Conservation (phyloP, 2,888 invertebrate species). For the Hemistola chrysoprasaria region DNA sequence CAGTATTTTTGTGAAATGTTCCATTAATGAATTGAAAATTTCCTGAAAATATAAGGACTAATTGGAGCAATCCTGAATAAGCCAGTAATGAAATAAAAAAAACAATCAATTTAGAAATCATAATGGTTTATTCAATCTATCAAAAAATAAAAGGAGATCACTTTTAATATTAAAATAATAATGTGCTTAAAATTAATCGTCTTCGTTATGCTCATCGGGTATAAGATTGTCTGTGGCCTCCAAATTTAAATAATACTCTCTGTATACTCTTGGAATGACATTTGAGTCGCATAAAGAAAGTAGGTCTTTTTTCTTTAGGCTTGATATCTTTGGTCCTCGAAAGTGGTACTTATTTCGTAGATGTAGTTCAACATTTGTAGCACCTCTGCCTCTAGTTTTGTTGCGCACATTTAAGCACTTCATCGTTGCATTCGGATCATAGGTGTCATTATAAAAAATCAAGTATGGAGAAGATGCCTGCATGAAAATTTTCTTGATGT, state of each 20-base stretch:
- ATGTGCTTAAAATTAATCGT: neutral
- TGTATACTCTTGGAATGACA: constrained; percentile 18
- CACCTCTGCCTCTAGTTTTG: constrained; percentile 3
- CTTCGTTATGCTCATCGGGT: neutral
- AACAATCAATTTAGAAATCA: neutral
- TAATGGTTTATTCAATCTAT: constrained; percentile 1
- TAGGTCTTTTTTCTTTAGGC: constrained; percentile 19
- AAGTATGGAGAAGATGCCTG: constrained; percentile 3
- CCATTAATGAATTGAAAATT: constrained; percentile 1
- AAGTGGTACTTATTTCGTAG: constrained; percentile 5
- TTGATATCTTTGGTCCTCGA: constrained; percentile 9
- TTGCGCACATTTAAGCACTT: constrained; percentile 2
- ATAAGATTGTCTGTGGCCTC: constrained; percentile 1
- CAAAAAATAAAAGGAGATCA: no score
- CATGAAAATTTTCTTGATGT: constrained; percentile 11
- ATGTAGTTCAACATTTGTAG: constrained; percentile 3
- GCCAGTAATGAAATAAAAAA: neutral
- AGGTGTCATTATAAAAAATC: neutral
- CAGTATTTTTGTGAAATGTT: constrained; percentile 4
- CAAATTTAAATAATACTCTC: constrained; percentile 11
- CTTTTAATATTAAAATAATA: constrained; percentile 2
- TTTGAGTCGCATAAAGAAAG: constrained; percentile 20
- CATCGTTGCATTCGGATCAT: constrained; percentile 1
- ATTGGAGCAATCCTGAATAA: constrained; percentile 1
- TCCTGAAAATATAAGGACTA: constrained; percentile 2